These are phyloP conservation scores for Apamea monoglypha DNA, from an alignment of 2,888 invertebrate genomes.

Conservation along the genomic window DNA sequence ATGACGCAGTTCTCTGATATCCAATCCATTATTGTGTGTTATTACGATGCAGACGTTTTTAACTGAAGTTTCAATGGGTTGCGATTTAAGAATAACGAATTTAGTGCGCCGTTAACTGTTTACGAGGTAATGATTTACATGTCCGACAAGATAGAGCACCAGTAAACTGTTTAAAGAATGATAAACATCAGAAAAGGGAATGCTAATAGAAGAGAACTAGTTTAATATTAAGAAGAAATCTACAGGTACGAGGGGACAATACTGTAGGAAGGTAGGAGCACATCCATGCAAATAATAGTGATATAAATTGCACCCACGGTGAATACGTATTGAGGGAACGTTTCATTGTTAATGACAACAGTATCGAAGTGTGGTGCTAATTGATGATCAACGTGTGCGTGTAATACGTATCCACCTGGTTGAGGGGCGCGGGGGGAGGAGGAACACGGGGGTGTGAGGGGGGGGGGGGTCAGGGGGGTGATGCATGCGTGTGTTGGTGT, in stretches of 20 bases:
- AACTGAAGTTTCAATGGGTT: constrained; percentile 40
- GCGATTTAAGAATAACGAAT: constrained; percentile 52
- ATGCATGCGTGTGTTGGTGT: constrained; percentile 83
- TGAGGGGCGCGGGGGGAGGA: constrained; percentile 49
- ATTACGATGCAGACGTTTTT: constrained; percentile 23
- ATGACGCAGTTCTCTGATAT: constrained; percentile 23
- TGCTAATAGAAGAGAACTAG: constrained; percentile 28
- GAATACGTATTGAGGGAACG: constrained; percentile 68
- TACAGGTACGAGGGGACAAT: constrained; percentile 20
- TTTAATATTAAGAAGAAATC: constrained; percentile 31
- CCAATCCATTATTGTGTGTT: constrained; percentile 11
- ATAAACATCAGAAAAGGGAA: constrained; percentile 24
- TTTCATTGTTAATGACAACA: constrained; percentile 58
- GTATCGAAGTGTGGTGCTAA: constrained; percentile 63
- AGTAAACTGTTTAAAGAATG: constrained; percentile 23
- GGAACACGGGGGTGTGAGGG: constrained; percentile 47
- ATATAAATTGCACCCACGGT: constrained; percentile 57
- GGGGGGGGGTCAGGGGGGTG: constrained; percentile 62
- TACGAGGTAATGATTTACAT: constrained; percentile 59
- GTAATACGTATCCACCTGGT: constrained; percentile 82
- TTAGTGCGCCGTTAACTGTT: constrained; percentile 54
- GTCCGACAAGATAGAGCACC: constrained; percentile 41
- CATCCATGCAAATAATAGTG: constrained; percentile 64
- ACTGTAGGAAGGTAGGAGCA: constrained; percentile 22
- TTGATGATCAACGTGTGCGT: constrained; percentile 72